These are phyloP conservation scores for Lasiommata megera DNA, from an alignment of 2,888 invertebrate genomes.

Conservation along the genomic window DNA sequence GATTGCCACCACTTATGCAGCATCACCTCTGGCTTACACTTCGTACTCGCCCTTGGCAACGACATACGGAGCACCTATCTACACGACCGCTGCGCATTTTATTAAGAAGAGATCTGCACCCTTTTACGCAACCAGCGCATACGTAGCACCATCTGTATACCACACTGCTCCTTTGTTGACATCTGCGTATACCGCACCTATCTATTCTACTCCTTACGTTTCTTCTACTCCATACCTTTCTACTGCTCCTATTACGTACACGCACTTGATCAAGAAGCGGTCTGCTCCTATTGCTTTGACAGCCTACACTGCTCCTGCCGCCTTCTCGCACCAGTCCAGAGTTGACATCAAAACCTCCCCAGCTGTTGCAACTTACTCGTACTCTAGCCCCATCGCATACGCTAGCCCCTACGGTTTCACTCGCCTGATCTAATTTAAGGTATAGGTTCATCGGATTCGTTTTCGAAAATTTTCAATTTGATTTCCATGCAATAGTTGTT, in stretches of 20 bases:
- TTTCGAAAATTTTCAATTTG: constrained; percentile 9
- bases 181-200: constrained; percentile 42
- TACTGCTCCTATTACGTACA: constrained; percentile 44
- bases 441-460: not conserved
- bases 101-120: constrained; percentile 57
- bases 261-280: constrained; percentile 59
- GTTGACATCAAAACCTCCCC: constrained; percentile 45
- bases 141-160: constrained; percentile 34
- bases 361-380: constrained; percentile 42
- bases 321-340: constrained; percentile 50
- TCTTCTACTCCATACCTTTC: constrained; percentile 41
- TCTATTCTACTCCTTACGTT: constrained; percentile 49
- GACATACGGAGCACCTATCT: constrained; percentile 35
- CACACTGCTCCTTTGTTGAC: constrained; percentile 41
- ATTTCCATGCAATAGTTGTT: not conserved
- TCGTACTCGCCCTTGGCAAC: constrained; percentile 30
- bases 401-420: constrained; percentile 32
- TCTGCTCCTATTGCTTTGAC: constrained; percentile 42
- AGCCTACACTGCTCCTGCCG: constrained; percentile 47
- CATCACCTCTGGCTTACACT: constrained; percentile 14
- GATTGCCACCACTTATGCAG: constrained; percentile 28
- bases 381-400: constrained; percentile 38
- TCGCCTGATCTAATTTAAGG: not conserved
- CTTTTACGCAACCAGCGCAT: constrained; percentile 34
- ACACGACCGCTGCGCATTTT: constrained; percentile 48